A percentile compares a stretch with the other conserved stretches of the same genome.
These are phyloP conservation scores for Fragum whitleyi DNA, from an alignment of 2,888 invertebrate species.

Conservation along the genomic window DNA sequence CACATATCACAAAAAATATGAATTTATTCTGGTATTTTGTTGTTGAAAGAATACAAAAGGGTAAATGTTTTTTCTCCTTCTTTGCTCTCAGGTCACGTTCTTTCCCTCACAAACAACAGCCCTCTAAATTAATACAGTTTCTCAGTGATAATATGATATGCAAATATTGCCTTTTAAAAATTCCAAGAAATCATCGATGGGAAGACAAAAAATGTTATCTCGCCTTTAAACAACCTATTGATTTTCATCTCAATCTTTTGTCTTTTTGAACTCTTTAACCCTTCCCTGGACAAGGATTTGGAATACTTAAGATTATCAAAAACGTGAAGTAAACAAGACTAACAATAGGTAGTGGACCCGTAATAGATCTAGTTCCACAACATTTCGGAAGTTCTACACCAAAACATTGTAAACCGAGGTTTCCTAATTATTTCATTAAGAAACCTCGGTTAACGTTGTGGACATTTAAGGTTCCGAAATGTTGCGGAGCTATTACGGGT, in stretches of 20 bases:
- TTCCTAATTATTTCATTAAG: no score
- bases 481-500: no score
- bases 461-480: no score
- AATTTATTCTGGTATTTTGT: no score
- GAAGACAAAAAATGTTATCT: slow-evolving; percentile 3
- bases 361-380: no score
- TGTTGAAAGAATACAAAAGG: background rate
- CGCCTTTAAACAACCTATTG: slow-evolving; percentile 18
- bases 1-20: no score
- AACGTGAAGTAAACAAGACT: no score
- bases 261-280: background rate
- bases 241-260: slow-evolving; percentile 14
- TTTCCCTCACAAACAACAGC: slow-evolving; percentile 6
- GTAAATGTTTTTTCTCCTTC: background rate
- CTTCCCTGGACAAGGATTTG: background rate
- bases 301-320: no score
- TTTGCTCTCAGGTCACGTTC: slow-evolving; percentile 13
- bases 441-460: no score
- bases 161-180: slow-evolving; percentile 22
- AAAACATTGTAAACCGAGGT: no score
- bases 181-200: slow-evolving; percentile 23
- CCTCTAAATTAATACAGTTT: slow-evolving; percentile 27
- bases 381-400: no score
- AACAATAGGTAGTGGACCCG: no score
- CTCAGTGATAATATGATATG: slow-evolving; percentile 24